Percentiles rank a stretch among this genome's conserved stretches.
Evolutionary conservation across 2,113 vertebrate species (phyloP).

Genomic region (Euleptes europaea): DNA sequence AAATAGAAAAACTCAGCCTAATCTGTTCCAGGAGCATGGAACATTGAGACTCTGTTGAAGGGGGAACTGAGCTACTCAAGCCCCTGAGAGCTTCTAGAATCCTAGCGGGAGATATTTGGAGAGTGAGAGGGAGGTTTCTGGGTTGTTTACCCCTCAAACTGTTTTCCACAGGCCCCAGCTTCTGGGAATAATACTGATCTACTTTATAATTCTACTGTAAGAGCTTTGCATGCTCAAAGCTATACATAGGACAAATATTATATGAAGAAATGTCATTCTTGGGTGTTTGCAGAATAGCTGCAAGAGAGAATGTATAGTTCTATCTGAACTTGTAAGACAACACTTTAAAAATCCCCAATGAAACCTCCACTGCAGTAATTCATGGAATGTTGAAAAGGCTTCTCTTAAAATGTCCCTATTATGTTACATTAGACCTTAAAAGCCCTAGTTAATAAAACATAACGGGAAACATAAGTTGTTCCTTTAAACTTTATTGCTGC

Average conservation of each 20-base stretch:
- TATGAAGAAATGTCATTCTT: not conserved
- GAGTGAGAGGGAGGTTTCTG: no score
- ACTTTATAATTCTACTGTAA: not conserved
- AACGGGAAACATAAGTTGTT: slow-evolving; percentile 45
- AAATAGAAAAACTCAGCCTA: no score
- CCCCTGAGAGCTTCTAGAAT: no score
- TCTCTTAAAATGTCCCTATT: slow-evolving; percentile 30
- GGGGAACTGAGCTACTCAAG: no score
- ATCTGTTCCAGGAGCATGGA: no score
- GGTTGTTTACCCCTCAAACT: not conserved
- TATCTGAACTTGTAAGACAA: slow-evolving; percentile 42
- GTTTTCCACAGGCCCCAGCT: not conserved
- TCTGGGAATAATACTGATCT: not conserved
- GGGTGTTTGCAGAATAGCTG: not conserved
- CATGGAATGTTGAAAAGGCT: slow-evolving; percentile 37
- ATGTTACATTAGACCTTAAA: slow-evolving; percentile 52
- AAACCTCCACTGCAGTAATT: slow-evolving; percentile 42
- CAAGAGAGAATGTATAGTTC: not conserved
- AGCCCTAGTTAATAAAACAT: slow-evolving; percentile 60
- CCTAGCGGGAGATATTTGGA: no score
- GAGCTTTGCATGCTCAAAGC: no score
- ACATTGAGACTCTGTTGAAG: no score
- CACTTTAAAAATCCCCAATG: slow-evolving; percentile 40
- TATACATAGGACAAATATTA: no score
- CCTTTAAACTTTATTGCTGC: slow-evolving; percentile 57